Evolutionary conservation across 2,797 vertebrate genomes (phyloP), one percentile per base, ranked within the genome.

Genomic region (Discoglossus pictus): DNA sequence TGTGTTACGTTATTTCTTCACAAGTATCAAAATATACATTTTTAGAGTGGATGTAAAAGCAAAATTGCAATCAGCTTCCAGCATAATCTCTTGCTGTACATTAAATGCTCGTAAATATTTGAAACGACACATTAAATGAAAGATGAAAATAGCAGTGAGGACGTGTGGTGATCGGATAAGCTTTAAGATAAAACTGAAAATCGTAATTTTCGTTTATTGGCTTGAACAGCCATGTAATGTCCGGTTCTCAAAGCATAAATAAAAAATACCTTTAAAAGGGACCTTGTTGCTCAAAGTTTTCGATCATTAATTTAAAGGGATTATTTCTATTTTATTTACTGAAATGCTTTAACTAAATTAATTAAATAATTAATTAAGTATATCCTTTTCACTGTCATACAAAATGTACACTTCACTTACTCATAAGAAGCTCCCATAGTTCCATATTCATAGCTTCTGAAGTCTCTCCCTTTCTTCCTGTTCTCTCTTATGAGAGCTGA

Each of bases 241-340:
- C 74, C 75, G 76, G 76, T 76, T 77, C 61, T 73, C 74, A 82
- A 82, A 76, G 75, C 74, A 76, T 82, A 77, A 87, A 82, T 79
- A n/a, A 73, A 79, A 54, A 75, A 8, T 69, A 72, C 66, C 67
- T 66, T 80, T 83, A 76, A 80, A 78, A 81, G 78, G 61, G 74
- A 66, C 72, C 20, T 23, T 47, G 18, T 21, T 9, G n/a, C n/a
- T n/a, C n/a, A n/a, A n/a, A n/a, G n/a, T n/a, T n/a, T n/a, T n/a
- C n/a, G n/a, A n/a, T n/a, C n/a, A n/a, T n/a, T n/a, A n/a, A n/a
- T n/a, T n/a, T n/a, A n/a, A n/a, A n/a, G n/a, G n/a, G n/a, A n/a
- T n/a, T n/a, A n/a, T n/a, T n/a, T n/a, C n/a, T n/a, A n/a, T n/a
- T n/a, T n/a, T n/a, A n/a, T n/a, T n/a, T n/a, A n/a, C n/a, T n/a